Evolutionary conservation across 1,140 invertebrate species (phyloP).

Genomic region (Triops longicaudatus): DNA sequence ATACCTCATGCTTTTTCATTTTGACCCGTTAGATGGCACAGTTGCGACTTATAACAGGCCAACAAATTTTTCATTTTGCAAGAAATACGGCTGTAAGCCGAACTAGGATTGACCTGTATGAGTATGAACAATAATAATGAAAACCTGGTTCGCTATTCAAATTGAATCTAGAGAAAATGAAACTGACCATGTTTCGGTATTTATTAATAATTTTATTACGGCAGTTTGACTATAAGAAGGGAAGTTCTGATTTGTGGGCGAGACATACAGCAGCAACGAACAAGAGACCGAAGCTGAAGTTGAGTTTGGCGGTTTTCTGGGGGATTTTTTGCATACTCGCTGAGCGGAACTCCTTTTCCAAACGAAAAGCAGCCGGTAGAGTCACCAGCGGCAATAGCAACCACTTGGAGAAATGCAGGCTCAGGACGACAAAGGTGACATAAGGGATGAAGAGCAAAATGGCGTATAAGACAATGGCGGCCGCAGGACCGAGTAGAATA

Average conservation of each 20-base stretch:
- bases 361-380: slow-evolving; percentile 73
- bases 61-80: no score
- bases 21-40: no score
- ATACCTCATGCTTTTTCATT: no score
- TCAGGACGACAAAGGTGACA: slow-evolving; percentile 73
- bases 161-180: no score
- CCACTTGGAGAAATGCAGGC: slow-evolving; percentile 73
- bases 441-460: slow-evolving; percentile 86
- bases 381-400: slow-evolving; percentile 81
- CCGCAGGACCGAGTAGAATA: slow-evolving; percentile 81
- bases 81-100: no score
- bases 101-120: no score
- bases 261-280: slow-evolving; percentile 60
- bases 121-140: no score
- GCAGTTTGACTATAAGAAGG: slow-evolving; percentile 10
- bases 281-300: slow-evolving; percentile 81
- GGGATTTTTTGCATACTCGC: slow-evolving; percentile 71
- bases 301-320: slow-evolving; percentile 77
- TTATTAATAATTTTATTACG: not conserved
- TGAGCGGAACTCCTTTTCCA: slow-evolving; percentile 79
- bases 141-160: no score
- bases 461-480: slow-evolving; percentile 83
- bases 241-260: slow-evolving; percentile 25
- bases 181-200: not conserved
- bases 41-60: no score